phyloP scores from a whole-genome alignment of 2,888 invertebrate species.

The Tachina fera region DNA sequence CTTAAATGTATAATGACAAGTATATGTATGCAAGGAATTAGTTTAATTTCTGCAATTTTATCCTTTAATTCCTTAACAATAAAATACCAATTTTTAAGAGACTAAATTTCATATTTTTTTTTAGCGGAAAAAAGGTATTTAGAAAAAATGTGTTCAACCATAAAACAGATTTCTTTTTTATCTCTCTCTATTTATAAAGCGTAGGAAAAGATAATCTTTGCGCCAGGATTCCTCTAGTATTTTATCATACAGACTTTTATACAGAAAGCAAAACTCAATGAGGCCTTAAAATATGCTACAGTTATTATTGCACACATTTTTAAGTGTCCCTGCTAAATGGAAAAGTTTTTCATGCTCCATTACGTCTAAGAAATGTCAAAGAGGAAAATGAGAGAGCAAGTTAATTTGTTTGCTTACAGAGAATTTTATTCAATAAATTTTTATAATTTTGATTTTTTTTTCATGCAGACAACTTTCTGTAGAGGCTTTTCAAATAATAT shows the following conservation, averaged over 20 bases:
- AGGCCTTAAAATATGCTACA: conserved; percentile 59
- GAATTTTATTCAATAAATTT: neutral
- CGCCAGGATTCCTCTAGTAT: neutral
- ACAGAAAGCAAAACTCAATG: conserved; percentile 48
- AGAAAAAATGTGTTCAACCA: neutral
- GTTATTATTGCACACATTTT: conserved; percentile 30
- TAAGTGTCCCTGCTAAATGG: conserved; percentile 19
- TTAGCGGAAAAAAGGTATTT: neutral
- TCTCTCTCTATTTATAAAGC: neutral
- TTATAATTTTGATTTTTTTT: neutral
- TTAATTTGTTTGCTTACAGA: neutral
- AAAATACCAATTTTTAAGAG: too few species aligned
- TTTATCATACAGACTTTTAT: neutral
- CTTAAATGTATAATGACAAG: too few species aligned
- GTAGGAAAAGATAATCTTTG: neutral
- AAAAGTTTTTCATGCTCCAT: conserved; percentile 46
- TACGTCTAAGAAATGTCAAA: conserved; percentile 22
- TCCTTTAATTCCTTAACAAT: neutral
- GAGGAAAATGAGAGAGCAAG: neutral
- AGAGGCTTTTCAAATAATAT: too few species aligned
- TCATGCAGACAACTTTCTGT: too few species aligned
- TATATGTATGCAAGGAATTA: too few species aligned
- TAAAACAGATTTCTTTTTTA: neutral
- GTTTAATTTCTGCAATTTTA: neutral
- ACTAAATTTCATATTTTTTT: neutral